Evolutionary conservation across 2,113 vertebrate species (phyloP), one percentile per base, ranked within the genome.

Genomic region (Calcarius ornatus): DNA sequence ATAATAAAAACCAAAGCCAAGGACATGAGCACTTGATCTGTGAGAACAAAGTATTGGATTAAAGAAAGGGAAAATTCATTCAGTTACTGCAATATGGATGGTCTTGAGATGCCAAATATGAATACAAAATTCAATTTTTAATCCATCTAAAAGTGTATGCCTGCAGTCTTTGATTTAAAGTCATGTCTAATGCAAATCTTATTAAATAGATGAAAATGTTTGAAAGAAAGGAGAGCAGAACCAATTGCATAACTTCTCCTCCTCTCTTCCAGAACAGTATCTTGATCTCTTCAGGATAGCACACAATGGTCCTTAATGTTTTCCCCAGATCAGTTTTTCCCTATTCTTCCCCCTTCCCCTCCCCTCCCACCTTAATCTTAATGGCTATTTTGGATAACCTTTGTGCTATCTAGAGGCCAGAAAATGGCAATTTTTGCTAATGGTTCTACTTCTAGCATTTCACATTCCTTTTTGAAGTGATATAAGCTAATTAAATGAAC

Each of bases 41-140:
- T 45, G 40, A 81, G 53, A 93, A 78, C 25, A 81, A 94, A 88
- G 66, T 71, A 89, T 13, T 81, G n/a, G 56, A 88, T 92, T 94
- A 94, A 90, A 88, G 54, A 68, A 73, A 83, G 12, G 8, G 47
- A 68, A 86, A 92, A 86, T 23, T 71, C 6, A 88, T 93, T 84
- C 60, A 71, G 86, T 78, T 81, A 60, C 40, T 64, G 43, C 23
- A 60, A 24, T 48, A 81, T 37, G 40, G 81, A 81, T 86, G 51
- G 73, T 78, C 47, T 81, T 64, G 60, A 57, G 60, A 84, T 72
- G 81, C 47, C 77, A 94, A 94, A 92, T 78, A 71, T 61, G 73
- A 95, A 81, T 89, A 81, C 1, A 1, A 81, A 93, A 91, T 91
- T 89, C 31, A 84, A 75, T 85, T 92, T 83, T 92, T 89, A 72